A percentile compares a stretch with the other conserved stretches of the same genome.
phyloP scores from a whole-genome alignment of 2,888 invertebrate species.

The Erpobdella octoculata region DNA sequence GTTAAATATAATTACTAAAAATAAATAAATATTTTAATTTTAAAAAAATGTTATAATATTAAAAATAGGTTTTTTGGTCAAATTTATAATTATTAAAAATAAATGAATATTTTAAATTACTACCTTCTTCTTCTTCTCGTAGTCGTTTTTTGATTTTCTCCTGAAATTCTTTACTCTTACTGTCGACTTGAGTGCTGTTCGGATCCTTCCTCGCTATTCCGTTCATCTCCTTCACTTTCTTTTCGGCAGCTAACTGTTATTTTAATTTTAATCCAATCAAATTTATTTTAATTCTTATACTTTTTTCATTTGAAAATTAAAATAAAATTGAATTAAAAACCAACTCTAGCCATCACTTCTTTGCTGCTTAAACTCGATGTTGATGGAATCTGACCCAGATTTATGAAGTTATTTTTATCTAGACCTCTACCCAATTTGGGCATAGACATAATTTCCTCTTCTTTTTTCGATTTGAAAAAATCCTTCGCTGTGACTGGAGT shows the following conservation, averaged over 20 bases:
- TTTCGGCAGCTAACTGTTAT: not conserved
- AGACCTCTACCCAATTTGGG: not conserved
- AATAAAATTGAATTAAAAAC: not conserved
- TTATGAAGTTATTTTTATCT: not conserved
- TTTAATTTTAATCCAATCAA: not conserved
- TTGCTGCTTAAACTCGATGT: not conserved
- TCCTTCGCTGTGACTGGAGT: not conserved
- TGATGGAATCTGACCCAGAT: not conserved
- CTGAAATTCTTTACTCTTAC: not conserved
- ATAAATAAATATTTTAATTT: not conserved
- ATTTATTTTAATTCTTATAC: not conserved
- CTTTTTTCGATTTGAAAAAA: not conserved
- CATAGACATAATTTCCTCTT: not conserved
- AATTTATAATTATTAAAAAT: not conserved
- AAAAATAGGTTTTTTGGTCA: not conserved
- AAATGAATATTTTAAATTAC: not conserved
- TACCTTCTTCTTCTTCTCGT: not conserved
- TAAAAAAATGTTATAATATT: not conserved
- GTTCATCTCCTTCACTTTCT: conserved; percentile 11
- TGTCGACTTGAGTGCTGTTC: not conserved
- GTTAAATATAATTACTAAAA: not conserved
- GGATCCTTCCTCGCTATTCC: conserved; percentile 14
- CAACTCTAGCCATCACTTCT: not conserved
- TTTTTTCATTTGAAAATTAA: not conserved
- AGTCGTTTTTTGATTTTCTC: conserved; percentile 13